phyloP scores from a whole-genome alignment of 2,797 vertebrate genomes.

The Hephaestus fuliginosus region DNA sequence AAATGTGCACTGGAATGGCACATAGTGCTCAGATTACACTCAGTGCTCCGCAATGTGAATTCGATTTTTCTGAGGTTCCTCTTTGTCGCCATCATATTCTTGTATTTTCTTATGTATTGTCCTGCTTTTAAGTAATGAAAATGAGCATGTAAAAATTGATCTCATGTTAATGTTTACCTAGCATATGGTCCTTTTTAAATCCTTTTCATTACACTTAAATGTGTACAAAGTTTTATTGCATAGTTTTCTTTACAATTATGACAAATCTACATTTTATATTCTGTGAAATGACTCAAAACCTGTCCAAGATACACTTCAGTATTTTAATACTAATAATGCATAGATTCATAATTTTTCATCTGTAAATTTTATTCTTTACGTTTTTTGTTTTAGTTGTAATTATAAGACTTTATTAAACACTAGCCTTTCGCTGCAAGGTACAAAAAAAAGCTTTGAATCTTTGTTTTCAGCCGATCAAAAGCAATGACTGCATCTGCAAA shows the following conservation, averaged over 20 bases:
- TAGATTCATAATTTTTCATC: neutral
- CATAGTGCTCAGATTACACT: constrained; percentile 43
- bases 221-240: neutral
- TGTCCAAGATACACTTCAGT: neutral
- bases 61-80: constrained; percentile 3
- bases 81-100: constrained; percentile 4
- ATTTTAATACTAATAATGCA: neutral
- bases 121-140: neutral
- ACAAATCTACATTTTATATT: neutral
- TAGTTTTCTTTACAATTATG: neutral
- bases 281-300: neutral
- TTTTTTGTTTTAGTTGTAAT: neutral
- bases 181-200: neutral
- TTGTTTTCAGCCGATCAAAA: neutral
- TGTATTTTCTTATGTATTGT: constrained; percentile 15
- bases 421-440: neutral
- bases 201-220: neutral
- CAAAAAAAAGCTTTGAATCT: neutral
- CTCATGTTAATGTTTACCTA: neutral
- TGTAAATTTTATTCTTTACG: neutral
- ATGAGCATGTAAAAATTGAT: neutral
- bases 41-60: constrained; percentile 30
- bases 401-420: neutral
- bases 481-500: neutral
- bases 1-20: constrained; percentile 37